These are phyloP conservation scores for Poecile montanus DNA, from an alignment of 2,797 vertebrate species.

Conservation along the genomic window DNA sequence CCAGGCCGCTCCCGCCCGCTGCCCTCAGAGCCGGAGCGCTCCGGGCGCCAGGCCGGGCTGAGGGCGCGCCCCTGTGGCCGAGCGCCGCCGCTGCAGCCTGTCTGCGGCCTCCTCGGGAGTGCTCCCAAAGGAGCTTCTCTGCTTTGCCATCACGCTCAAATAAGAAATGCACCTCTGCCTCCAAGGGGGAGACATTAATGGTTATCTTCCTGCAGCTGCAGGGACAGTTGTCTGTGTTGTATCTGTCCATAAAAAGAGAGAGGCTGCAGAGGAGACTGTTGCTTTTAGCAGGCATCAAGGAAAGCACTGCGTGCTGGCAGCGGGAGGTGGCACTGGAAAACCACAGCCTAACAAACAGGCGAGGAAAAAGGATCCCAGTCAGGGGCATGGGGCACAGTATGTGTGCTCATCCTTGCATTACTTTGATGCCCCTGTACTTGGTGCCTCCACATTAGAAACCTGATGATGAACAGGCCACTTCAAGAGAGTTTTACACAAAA, in stretches of 20 bases:
- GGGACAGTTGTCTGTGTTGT: slow-evolving; percentile 81
- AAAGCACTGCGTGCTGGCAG: neutral
- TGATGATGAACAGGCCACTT: neutral
- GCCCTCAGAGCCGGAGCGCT: neutral
- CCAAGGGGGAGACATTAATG: slow-evolving; percentile 83
- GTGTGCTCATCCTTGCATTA: neutral
- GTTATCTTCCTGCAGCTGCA: slow-evolving; percentile 84
- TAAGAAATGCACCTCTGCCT: slow-evolving; percentile 80
- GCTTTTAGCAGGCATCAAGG: fast-evolving
- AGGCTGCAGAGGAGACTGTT: neutral
- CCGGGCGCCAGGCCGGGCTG: neutral
- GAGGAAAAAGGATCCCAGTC: neutral
- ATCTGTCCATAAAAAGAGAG: slow-evolving; percentile 73
- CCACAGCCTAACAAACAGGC: neutral
- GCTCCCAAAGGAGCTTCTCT: slow-evolving; percentile 85
- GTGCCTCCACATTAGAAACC: neutral
- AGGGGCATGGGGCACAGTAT: neutral
- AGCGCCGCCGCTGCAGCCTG: neutral
- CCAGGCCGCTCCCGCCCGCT: too few species aligned
- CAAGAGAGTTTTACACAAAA: neutral
- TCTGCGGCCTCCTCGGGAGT: slow-evolving; percentile 12
- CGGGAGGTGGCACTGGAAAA: neutral
- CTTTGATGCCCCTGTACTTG: neutral
- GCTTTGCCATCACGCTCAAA: slow-evolving; percentile 85
- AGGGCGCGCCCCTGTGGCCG: neutral